Percentiles rank a stretch among this genome's conserved stretches.
phyloP scores from a whole-genome alignment of 2,888 invertebrate species.

The Pharmacophagus antenor region DNA sequence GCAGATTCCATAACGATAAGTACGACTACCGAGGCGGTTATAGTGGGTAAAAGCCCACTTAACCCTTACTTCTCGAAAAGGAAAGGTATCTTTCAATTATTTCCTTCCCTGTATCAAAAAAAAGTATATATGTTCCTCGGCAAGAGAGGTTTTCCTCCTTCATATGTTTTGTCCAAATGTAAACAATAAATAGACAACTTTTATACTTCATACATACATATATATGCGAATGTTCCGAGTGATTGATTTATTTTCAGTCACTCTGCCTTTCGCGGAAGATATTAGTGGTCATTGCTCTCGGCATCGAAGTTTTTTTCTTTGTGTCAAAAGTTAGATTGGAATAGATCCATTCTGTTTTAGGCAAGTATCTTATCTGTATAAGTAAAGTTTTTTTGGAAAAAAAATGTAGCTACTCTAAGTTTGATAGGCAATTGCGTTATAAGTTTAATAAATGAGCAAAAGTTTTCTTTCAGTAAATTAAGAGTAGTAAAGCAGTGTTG shows the following conservation, averaged over 20 bases:
- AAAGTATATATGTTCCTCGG: too few species aligned
- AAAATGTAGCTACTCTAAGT: background rate
- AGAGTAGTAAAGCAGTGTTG: background rate
- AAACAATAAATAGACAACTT: background rate
- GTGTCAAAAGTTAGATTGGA: constrained; percentile 4
- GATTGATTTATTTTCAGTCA: background rate
- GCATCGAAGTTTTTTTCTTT: constrained; percentile 2
- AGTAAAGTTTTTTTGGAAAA: background rate
- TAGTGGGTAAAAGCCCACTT: too few species aligned
- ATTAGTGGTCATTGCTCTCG: background rate
- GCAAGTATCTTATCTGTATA: background rate
- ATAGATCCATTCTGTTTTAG: background rate
- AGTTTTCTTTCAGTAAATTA: background rate
- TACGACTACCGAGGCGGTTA: too few species aligned
- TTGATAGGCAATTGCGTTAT: background rate
- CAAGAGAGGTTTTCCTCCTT: too few species aligned
- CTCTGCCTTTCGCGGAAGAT: background rate
- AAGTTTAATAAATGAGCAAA: too few species aligned
- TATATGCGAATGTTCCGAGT: background rate
- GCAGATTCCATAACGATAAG: too few species aligned
- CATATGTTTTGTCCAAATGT: background rate
- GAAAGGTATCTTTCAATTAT: too few species aligned
- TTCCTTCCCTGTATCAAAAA: too few species aligned
- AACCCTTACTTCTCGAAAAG: too few species aligned
- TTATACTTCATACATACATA: background rate